phyloP scores from a whole-genome alignment of 2,888 invertebrate species.

The Callinectes sapidus region DNA sequence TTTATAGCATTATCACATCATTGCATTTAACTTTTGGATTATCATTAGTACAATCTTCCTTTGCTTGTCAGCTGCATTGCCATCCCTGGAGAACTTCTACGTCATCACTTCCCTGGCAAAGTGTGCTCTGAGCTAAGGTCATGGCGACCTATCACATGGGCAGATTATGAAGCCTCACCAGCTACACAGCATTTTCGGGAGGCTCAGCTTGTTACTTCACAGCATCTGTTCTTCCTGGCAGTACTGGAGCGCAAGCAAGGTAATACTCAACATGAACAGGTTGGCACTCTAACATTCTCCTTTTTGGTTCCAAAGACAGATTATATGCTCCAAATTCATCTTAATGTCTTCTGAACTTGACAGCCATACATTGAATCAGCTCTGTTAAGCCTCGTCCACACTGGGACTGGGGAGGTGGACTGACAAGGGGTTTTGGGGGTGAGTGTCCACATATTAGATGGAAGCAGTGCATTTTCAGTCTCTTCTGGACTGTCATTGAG shows the following conservation, averaged over 20 bases:
- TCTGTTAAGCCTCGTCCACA: no score
- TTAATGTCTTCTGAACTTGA: no score
- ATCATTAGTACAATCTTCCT: background rate
- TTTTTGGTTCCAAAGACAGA: no score
- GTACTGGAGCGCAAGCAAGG: conserved; percentile 86
- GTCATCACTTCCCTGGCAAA: conserved; percentile 70
- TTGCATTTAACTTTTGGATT: background rate
- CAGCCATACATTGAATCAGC: no score
- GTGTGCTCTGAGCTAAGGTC: conserved; percentile 79
- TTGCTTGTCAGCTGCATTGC: conserved; percentile 62
- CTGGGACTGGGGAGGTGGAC: no score
- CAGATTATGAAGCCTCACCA: conserved; percentile 79
- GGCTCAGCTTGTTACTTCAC: conserved; percentile 80
- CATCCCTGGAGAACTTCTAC: conserved; percentile 62
- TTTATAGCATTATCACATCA: background rate
- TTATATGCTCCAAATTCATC: no score
- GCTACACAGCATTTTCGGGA: conserved; percentile 79
- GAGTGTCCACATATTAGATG: no score
- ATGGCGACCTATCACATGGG: conserved; percentile 84
- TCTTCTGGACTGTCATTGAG: no score
- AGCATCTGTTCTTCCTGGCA: conserved; percentile 86
- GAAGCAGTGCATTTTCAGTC: no score
- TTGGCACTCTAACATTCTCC: no score
- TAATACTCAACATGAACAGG: conserved; percentile 74
- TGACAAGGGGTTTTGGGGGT: no score